A percentile compares a stretch with the other conserved stretches of the same genome.
These are phyloP conservation scores for Pholis gunnellus DNA, from an alignment of 2,113 vertebrate species.

Conservation along the genomic window DNA sequence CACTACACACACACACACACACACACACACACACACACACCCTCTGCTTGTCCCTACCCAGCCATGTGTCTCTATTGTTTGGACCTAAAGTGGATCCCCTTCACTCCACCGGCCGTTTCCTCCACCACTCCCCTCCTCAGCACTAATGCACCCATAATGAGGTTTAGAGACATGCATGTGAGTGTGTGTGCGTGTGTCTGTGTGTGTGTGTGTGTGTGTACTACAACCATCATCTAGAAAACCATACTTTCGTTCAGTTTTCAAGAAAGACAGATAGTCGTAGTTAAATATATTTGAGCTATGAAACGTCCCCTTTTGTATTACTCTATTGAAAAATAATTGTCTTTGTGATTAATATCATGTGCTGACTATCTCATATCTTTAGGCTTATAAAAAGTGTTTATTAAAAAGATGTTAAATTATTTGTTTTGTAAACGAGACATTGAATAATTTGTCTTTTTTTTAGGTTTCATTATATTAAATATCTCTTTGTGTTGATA, in stretches of 20 bases:
- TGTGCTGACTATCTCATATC: neutral
- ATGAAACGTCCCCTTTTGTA: too few species aligned
- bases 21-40: constrained; percentile 6
- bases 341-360: neutral
- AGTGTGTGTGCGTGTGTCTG: constrained; percentile 7
- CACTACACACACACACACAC: constrained; percentile 1
- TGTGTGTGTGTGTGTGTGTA: constrained; percentile 1
- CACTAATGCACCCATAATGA: constrained; percentile 59
- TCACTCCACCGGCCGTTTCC: constrained; percentile 29
- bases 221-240: neutral
- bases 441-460: too few species aligned
- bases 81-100: constrained; percentile 41
- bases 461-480: neutral
- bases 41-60: constrained; percentile 53
- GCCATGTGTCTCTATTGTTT: constrained; percentile 82
- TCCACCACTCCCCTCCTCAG: constrained; percentile 33
- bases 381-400: neutral
- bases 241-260: neutral
- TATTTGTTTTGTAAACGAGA: neutral
- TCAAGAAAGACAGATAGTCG: neutral
- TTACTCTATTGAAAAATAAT: neutral
- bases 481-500: neutral
- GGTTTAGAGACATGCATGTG: constrained; percentile 8
- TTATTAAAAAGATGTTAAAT: neutral
- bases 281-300: neutral